Evolutionary conservation across 1,140 invertebrate species (phyloP).

Genomic region (Theocolax elegans): DNA sequence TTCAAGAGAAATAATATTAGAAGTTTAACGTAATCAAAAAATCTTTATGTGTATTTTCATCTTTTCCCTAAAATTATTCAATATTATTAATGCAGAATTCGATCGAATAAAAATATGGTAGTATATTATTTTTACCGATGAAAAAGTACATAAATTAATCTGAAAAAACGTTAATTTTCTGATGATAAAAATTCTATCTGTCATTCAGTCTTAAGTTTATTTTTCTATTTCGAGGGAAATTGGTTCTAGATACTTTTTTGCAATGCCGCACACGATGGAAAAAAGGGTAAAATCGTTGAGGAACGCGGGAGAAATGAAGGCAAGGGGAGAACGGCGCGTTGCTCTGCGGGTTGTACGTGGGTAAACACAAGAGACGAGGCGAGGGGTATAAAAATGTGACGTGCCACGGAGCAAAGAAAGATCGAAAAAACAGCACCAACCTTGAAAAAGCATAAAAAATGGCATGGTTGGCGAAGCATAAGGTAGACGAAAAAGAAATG

Average conservation of each 20-base stretch:
- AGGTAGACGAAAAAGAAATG: slow-evolving; percentile 3
- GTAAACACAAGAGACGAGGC: slow-evolving; percentile 8
- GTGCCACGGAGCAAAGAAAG: slow-evolving; percentile 14
- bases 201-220: too few relatives aligned
- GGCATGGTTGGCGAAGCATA: background rate
- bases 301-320: slow-evolving; percentile 2
- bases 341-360: slow-evolving; percentile 1
- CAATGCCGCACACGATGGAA: background rate
- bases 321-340: background rate
- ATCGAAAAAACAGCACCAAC: background rate
- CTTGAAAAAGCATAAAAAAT: slow-evolving; percentile 9
- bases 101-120: too few relatives aligned
- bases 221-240: too few relatives aligned
- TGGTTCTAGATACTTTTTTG: too few relatives aligned
- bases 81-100: background rate
- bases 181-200: too few relatives aligned
- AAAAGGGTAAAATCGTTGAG: background rate
- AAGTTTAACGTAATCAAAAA: too few relatives aligned
- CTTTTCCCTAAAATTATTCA: too few relatives aligned
- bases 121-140: too few relatives aligned
- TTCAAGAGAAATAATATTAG: too few relatives aligned
- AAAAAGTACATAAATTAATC: too few relatives aligned
- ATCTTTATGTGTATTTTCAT: too few relatives aligned
- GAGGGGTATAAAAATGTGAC: slow-evolving; percentile 20
- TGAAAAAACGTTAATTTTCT: too few relatives aligned